Conservation (phyloP, 2,113 vertebrate genomes). For the Pachypanchax playfairii region DNA sequence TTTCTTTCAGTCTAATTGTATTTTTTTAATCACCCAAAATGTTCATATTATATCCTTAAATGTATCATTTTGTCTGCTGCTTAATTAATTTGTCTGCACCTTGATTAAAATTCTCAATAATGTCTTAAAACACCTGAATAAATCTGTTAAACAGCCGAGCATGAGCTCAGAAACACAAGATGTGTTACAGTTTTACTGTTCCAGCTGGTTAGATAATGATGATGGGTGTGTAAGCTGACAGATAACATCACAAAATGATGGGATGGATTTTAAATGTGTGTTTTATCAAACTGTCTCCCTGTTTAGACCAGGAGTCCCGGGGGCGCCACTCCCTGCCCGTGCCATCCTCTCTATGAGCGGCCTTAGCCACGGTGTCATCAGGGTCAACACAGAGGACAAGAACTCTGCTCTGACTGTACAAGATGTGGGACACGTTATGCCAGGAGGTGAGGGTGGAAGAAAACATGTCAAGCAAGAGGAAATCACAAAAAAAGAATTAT, state of each 20-base stretch:
- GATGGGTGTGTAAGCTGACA: too few species aligned
- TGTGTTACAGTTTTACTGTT: background rate
- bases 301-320: constrained; percentile 89
- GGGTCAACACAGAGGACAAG: constrained; percentile 97
- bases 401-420: constrained; percentile 97
- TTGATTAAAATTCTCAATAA: too few species aligned
- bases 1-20: too few species aligned
- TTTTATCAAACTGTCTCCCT: constrained; percentile 18
- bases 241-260: constrained; percentile 9
- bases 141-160: background rate
- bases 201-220: background rate
- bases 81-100: too few species aligned
- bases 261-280: constrained; percentile 14
- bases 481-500: background rate
- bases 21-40: too few species aligned
- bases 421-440: constrained; percentile 97
- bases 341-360: constrained; percentile 95
- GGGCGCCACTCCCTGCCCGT: constrained; percentile 91
- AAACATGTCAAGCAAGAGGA: background rate
- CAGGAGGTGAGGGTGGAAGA: constrained; percentile 85
- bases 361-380: constrained; percentile 93
- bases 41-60: too few species aligned
- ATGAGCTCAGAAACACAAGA: background rate
- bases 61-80: too few species aligned
- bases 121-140: background rate